These are phyloP conservation scores for Scaptomyza polygonia DNA, from an alignment of 2,888 invertebrate species.

Conservation along the genomic window DNA sequence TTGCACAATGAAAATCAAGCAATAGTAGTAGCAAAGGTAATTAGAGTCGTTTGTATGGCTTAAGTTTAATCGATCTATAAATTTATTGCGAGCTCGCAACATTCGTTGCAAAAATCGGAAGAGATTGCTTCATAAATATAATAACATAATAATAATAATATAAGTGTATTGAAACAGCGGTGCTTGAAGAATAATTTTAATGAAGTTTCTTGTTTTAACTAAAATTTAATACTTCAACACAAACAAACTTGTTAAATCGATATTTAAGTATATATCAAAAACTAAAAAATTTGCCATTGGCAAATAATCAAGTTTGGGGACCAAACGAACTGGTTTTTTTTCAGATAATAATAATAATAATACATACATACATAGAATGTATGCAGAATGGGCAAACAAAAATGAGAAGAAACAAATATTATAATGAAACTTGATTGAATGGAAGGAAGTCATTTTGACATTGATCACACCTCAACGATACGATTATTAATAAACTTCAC, in stretches of 20 bases:
- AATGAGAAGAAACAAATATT: background rate
- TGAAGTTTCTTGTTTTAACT: slow-evolving; percentile 38
- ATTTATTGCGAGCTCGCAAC: too few relatives aligned
- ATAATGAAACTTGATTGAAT: slow-evolving; percentile 1
- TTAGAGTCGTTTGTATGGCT: background rate
- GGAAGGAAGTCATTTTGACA: slow-evolving; percentile 12
- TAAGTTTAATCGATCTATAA: slow-evolving; percentile 1
- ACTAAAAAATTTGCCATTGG: slow-evolving; percentile 28
- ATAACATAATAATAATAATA: background rate
- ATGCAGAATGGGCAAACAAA: slow-evolving; percentile 10
- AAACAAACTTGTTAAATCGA: slow-evolving; percentile 60
- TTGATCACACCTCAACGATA: background rate
- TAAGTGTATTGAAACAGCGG: slow-evolving; percentile 31
- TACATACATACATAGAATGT: slow-evolving; percentile 1
- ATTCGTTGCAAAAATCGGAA: too few relatives aligned
- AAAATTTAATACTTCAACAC: slow-evolving; percentile 20
- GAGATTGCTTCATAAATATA: background rate
- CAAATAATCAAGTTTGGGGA: slow-evolving; percentile 26
- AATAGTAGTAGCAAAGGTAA: background rate
- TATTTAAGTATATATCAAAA: slow-evolving; percentile 25
- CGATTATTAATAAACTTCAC: slow-evolving; percentile 3
- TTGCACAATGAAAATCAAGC: slow-evolving; percentile 11
- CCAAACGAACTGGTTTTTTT: slow-evolving; percentile 35
- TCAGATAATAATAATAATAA: slow-evolving; percentile 6
- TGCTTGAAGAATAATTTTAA: background rate